Conservation (phyloP, 1,140 invertebrate genomes). For the Ephestia elutella region DNA sequence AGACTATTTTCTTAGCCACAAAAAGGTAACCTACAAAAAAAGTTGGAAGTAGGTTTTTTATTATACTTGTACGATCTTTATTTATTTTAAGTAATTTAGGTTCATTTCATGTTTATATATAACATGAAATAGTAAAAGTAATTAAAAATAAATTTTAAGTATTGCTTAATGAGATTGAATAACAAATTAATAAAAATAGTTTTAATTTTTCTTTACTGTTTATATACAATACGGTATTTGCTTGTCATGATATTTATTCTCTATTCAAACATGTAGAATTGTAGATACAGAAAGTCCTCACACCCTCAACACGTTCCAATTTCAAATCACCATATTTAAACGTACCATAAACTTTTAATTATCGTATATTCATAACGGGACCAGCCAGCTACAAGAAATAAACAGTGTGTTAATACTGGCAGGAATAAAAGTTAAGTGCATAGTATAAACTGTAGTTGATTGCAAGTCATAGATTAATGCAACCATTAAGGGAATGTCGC, state of each 20-base stretch:
- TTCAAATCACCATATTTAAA: neutral
- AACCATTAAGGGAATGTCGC: constrained; percentile 27
- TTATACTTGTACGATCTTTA: no score
- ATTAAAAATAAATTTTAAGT: no score
- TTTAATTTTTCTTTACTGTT: no score
- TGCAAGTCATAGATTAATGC: constrained; percentile 29
- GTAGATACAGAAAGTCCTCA: neutral
- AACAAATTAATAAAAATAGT: no score
- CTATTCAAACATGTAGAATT: no score
- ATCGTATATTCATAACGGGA: neutral
- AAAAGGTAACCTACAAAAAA: neutral
- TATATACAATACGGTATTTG: no score
- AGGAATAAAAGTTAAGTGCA: constrained; percentile 10
- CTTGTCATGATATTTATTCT: no score
- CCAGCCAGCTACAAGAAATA: constrained; percentile 2
- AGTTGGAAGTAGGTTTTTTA: no score
- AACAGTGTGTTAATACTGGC: constrained; percentile 2
- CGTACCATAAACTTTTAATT: neutral
- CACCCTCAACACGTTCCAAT: neutral
- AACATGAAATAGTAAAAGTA: no score
- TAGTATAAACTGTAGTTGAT: constrained; percentile 18
- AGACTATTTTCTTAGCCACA: neutral
- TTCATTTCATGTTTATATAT: no score
- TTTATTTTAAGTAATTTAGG: no score
- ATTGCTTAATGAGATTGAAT: no score